Base-by-base conservation (phyloP, 2,888 invertebrate species). In the Synanthedon vespiformis region DNA sequence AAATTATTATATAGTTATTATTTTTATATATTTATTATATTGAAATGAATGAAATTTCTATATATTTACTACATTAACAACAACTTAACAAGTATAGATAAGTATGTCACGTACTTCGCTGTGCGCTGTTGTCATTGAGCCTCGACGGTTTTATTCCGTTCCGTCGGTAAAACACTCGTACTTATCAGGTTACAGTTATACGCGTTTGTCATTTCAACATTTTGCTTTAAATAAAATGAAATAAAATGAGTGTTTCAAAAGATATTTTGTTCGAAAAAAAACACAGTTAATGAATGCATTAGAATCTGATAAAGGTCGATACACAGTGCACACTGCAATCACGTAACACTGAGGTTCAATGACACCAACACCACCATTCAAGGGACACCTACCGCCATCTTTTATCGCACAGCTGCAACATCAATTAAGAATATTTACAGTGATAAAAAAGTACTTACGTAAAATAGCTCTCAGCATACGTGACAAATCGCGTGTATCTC, bases 301-400 rank as follows among this genome's bases (percentile, higher is more conserved):
- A 34, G 8, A 34, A 34, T 8, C 55, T 64, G 64, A 68, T 75
- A 72, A 69, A 70, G 64, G 64, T 68, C 61, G 64, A 65, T 14
- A 44, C 44, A 68, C 65, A 58, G 57, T 54, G 54, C 44, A 13
- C 44, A 68, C 65, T 59, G 58, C 54, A 54, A 58, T 57, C 58
- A 67, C 68, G 66, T 67, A 70, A 67, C 66, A 65, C 61, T 59
- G 34, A 66, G 69, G 83, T 81, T 83, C 83, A 79, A 74, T 79
- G 82, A 83, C 16, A 16, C 16, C 16, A 16, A 16, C 83, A 73
- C 72, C 62, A 58, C 61, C 61, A 59, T 53, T 54, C 57, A 66
- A 61, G 61, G 56, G 57, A 70, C 76, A 63, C 55, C 61, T 71
- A 81, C 72, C 85, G 85, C 83, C 84, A 84, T 84, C 85, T 85